Base-by-base conservation (phyloP, 2,797 vertebrate species). In the Pseudochromis fuscus region DNA sequence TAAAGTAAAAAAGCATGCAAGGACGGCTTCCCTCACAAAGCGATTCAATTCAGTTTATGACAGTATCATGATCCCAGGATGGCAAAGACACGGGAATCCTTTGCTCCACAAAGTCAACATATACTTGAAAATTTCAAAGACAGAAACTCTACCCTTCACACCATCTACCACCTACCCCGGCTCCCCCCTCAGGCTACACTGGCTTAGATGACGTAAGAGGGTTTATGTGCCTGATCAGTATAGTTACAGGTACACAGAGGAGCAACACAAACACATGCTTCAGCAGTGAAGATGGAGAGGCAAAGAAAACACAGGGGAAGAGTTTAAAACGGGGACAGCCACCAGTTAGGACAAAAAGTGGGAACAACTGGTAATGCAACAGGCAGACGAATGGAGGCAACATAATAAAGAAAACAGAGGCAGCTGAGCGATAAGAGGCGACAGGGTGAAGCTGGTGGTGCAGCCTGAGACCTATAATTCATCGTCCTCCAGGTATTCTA, bases 201-300 rank as follows among this genome's bases (percentile, higher is more conserved):
- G 71, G 67, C 46, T 79, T 40, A 68, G 75, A 51, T 88, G 82
- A 77, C 7, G 23, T 62, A 74, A 68, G 31, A 66, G 55, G 64
- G 24, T 46, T 52, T 53, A 50, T 72, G 46, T 61, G 60, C 10
- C 19, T 13, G 44, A 69, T 50, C 30, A 8, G 58, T 48, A 50
- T 21, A 42, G 51, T 24, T 60, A 68, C 9, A 68, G 27, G 19
- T 68, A 51, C 45, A 66, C 7, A 50, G 15, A 56, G 25, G 21
- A 49, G 24, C 65, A 62, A 74, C 59, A 67, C 27, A 82, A 59
- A 62, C 23, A 51, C 28, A 56, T 52, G 30, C 71, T 64, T 58
- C 44, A 38, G 44, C 53, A 42, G 33, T 12, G n/a, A 60, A 49
- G 49, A 38, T 35, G 70, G 38, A 0, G 0, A 71, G 40, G 11